phyloP scores from a whole-genome alignment of 2,113 vertebrate genomes.

The Neodon shergylaensis region DNA sequence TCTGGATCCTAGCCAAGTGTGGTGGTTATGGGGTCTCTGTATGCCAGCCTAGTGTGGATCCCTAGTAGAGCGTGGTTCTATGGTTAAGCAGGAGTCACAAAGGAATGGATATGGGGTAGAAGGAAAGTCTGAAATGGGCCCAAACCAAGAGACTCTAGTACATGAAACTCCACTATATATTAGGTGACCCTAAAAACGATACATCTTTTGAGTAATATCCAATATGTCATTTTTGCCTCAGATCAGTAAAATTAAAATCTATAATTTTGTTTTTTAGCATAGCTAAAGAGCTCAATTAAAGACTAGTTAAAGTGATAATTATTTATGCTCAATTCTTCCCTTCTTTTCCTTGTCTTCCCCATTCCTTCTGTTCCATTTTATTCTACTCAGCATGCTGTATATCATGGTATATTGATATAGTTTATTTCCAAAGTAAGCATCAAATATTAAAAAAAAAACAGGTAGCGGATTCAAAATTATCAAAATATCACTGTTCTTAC shows the following conservation, averaged over 20 bases:
- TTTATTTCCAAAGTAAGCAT: constrained; percentile 45
- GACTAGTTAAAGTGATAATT: neutral
- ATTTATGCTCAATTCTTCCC: neutral
- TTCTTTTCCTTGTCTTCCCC: neutral
- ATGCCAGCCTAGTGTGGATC: neutral
- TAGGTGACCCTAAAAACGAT: neutral
- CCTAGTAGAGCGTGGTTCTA: neutral
- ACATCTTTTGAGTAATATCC: neutral
- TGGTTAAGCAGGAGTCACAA: neutral
- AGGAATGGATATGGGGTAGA: neutral
- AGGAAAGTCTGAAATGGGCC: neutral
- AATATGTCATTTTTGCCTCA: constrained; percentile 52
- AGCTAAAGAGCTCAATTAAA: constrained; percentile 11
- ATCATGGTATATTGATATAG: neutral
- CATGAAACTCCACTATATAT: constrained; percentile 12
- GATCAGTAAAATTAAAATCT: constrained; percentile 46
- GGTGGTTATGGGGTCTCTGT: neutral
- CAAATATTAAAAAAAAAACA: constrained; percentile 1
- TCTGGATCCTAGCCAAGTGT: neutral
- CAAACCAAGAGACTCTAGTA: neutral
- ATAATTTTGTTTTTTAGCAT: constrained; percentile 28
- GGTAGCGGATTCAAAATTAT: constrained; percentile 38
- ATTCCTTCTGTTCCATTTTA: neutral
- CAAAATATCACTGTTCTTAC: constrained; percentile 32
- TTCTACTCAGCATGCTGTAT: neutral